Conservation (phyloP, 2,113 vertebrate species). For the Pavo muticus region DNA sequence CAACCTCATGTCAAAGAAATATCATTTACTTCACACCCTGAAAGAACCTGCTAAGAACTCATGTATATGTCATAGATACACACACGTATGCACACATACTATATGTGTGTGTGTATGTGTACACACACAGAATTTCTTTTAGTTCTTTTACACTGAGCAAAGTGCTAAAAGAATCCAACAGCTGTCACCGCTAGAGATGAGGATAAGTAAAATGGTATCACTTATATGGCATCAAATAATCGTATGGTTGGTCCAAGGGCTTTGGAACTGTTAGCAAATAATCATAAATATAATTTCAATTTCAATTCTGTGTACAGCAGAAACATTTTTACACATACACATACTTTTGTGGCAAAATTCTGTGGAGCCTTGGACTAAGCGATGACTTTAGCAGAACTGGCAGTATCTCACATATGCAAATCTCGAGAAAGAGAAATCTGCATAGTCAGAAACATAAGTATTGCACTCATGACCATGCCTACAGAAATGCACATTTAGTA, state of each 20-base stretch:
- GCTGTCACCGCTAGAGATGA: conserved; percentile 3
- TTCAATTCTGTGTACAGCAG: not conserved
- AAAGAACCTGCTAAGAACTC: conserved; percentile 10
- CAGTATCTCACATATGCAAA: not conserved
- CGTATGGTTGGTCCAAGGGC: not conserved
- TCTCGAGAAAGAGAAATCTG: not conserved
- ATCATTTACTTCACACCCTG: conserved; percentile 11
- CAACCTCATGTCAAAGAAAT: conserved; percentile 24
- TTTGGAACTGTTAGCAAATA: conserved; percentile 27
- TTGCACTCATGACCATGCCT: conserved; percentile 21
- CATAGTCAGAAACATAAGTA: conserved; percentile 41
- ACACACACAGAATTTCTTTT: not conserved
- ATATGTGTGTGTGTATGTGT: not conserved
- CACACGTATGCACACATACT: not conserved
- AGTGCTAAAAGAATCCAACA: conserved; percentile 19
- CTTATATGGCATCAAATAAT: conserved; percentile 32
- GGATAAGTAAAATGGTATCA: not conserved
- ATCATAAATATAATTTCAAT: not conserved
- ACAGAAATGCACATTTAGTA: conserved; percentile 38
- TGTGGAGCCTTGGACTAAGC: not conserved
- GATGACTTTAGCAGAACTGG: not conserved
- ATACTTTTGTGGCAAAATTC: not conserved
- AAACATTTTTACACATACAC: not conserved
- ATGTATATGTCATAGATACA: not conserved
- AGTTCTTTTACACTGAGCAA: conserved; percentile 36